A percentile compares a stretch with the other conserved stretches of the same genome.
These are phyloP conservation scores for Drosophila equinoxialis DNA, from an alignment of 1,140 invertebrate species.

Conservation along the genomic window DNA sequence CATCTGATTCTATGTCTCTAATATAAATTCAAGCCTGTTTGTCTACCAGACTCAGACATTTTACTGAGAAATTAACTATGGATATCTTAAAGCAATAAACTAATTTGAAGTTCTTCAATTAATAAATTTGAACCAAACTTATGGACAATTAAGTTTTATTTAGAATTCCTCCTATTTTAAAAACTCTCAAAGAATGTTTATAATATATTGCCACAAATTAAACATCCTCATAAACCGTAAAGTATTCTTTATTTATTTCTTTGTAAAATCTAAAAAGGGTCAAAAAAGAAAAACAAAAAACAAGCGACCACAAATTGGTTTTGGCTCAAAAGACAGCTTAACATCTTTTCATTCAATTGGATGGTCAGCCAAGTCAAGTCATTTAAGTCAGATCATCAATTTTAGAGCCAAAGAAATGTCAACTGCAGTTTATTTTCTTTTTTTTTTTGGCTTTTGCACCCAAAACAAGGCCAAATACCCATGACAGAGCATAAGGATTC, in stretches of 20 bases:
- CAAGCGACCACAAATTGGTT: conserved; percentile 1
- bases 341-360: conserved; percentile 31
- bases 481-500: conserved; percentile 28
- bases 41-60: too few relatives aligned
- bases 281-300: background rate
- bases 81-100: too few relatives aligned
- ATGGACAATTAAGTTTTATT: too few relatives aligned
- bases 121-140: too few relatives aligned
- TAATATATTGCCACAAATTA: background rate
- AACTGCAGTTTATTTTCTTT: conserved; percentile 55
- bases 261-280: background rate
- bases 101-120: too few relatives aligned
- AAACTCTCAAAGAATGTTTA: background rate
- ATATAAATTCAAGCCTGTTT: too few relatives aligned
- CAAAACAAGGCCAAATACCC: background rate
- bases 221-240: too few relatives aligned
- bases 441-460: background rate
- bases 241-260: background rate
- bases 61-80: too few relatives aligned
- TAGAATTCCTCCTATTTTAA: background rate
- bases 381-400: conserved; percentile 64
- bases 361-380: conserved; percentile 27
- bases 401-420: conserved; percentile 61
- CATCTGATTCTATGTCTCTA: too few relatives aligned
- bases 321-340: background rate